Base-by-base conservation (phyloP, 2,888 invertebrate species). In the Odontocolon sp. region DNA sequence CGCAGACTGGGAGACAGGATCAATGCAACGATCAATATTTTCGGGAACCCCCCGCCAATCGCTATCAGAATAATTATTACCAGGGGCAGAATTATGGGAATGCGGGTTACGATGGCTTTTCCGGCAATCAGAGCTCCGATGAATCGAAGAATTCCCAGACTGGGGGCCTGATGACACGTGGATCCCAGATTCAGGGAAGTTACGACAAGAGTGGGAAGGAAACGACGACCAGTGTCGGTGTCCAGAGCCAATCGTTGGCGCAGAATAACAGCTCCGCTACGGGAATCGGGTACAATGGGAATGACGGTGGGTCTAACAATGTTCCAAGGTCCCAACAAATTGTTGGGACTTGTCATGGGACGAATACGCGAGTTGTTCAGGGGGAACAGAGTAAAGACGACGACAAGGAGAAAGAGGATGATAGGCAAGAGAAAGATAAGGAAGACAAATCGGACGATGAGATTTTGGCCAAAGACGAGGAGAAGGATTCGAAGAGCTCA, bases 401-500 rank as follows among this genome's bases (percentile, higher is more conserved):
- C 38, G 89, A 88, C 2, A 84, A 83, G 47, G 86, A 91, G 1
- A 92, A 92, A 38, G 92, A 92, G 1, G 91, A 92, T n/a, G 90
- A 91, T 0, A n/a, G n/a, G n/a, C 90, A 92, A 70, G 92, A 93
- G 0, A 93, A 92, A 36, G 93, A 92, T 63, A 92, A 92, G 82
- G 93, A 93, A 76, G 92, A 93, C 40, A 90, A 90, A 61, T 88
- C 88, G 0, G 90, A 90, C 18, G 90, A 90, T 28, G 89, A 90
- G 68, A 81, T 86, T 28, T 77, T 87, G 38, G 80, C 84, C 5
- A 93, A 93, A 83, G 92, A 93, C 63, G 92, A 92, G 73, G 91
- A 92, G 77, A 93, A 93, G 87, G 92, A 93, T 87, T 91, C 91
- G 84, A 89, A 93, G 80, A 92, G 91, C 33, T 89, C 92, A 21